Conservation (phyloP, 2,888 invertebrate genomes). For the Capitulum mitella region DNA sequence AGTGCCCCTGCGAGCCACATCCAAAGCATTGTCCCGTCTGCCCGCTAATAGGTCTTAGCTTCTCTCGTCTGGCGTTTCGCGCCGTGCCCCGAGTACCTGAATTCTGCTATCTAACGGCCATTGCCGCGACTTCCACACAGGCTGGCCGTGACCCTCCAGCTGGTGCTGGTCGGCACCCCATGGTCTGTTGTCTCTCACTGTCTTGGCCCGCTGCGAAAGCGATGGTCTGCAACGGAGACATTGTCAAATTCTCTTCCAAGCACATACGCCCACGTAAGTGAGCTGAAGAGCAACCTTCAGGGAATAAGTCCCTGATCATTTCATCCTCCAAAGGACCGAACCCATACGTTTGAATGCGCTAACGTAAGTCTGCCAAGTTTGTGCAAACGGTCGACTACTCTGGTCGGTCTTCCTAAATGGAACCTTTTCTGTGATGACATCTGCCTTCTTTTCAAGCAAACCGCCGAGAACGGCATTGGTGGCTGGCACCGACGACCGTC, state of each 20-base stretch:
- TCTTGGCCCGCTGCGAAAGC: too few species aligned
- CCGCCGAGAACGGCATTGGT: too few species aligned
- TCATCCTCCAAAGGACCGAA: too few species aligned
- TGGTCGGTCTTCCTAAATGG: too few species aligned
- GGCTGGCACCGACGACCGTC: too few species aligned
- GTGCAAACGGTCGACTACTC: too few species aligned
- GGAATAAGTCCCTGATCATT: not conserved
- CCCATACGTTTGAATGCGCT: too few species aligned
- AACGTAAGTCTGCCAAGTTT: too few species aligned
- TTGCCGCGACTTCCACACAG: not conserved
- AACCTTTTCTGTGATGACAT: too few species aligned
- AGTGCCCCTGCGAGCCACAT: not conserved
- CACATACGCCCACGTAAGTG: not conserved
- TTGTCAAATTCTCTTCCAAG: not conserved
- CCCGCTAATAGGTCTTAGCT: not conserved
- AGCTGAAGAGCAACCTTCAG: not conserved
- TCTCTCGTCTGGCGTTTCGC: not conserved
- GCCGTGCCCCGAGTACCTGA: not conserved
- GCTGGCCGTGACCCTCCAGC: not conserved
- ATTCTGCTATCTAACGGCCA: not conserved
- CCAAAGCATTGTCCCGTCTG: not conserved
- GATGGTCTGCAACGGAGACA: not conserved
- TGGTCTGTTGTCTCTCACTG: not conserved
- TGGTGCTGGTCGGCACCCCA: not conserved
- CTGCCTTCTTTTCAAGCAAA: too few species aligned